Percentiles rank a stretch among this genome's conserved stretches.
These are phyloP conservation scores for Rhinichthys klamathensis DNA, from an alignment of 2,113 vertebrate genomes.

Conservation along the genomic window DNA sequence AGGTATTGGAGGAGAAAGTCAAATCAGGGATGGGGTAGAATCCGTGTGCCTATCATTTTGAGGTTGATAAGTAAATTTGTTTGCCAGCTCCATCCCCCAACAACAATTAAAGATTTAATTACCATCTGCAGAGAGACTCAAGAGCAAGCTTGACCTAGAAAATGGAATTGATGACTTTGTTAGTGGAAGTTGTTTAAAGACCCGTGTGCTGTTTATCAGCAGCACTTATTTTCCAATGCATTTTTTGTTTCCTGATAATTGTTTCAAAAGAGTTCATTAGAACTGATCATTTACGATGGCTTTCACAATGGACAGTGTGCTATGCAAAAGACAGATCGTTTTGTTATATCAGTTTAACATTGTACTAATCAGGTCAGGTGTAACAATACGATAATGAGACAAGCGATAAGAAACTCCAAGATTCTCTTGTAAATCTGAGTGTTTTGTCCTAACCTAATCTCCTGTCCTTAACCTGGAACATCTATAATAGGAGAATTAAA, in stretches of 20 bases:
- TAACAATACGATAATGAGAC: not conserved
- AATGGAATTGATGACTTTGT: slow-evolving; percentile 58
- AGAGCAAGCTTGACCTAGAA: slow-evolving; percentile 68
- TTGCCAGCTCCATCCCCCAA: slow-evolving; percentile 69
- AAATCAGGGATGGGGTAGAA: slow-evolving; percentile 67
- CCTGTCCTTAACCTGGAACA: not conserved
- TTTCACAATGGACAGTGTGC: not conserved
- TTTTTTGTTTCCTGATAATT: slow-evolving; percentile 28
- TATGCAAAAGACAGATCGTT: not conserved
- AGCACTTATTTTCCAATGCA: slow-evolving; percentile 21
- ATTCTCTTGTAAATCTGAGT: not conserved
- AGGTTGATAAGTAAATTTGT: slow-evolving; percentile 76
- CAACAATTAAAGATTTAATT: slow-evolving; percentile 78
- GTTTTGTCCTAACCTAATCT: not conserved
- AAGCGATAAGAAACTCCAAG: not conserved
- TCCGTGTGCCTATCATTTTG: slow-evolving; percentile 72
- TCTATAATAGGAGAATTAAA: not conserved
- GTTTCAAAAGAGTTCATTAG: slow-evolving; percentile 19
- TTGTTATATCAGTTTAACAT: not conserved
- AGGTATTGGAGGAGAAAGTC: slow-evolving; percentile 48
- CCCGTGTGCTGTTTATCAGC: slow-evolving; percentile 32
- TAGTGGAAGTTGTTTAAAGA: slow-evolving; percentile 39
- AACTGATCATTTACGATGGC: slow-evolving; percentile 5
- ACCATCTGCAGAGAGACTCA: slow-evolving; percentile 71
- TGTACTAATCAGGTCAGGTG: not conserved